A percentile compares a stretch with the other conserved stretches of the same genome.
phyloP scores from a whole-genome alignment of 2,113 vertebrate genomes.

The Esox niger region DNA sequence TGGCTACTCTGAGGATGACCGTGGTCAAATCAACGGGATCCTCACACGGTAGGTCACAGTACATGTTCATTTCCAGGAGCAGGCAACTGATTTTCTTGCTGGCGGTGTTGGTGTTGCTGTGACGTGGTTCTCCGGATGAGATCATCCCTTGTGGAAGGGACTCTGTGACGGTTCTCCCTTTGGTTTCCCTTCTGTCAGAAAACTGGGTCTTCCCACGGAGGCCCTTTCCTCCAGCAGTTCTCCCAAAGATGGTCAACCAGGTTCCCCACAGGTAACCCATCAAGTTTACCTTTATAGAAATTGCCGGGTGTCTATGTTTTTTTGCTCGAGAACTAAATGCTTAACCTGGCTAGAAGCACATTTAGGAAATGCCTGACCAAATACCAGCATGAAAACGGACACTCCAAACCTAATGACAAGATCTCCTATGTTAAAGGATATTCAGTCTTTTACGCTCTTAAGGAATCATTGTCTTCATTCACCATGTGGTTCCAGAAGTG shows the following conservation, averaged over 20 bases:
- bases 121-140: too few species aligned
- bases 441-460: too few species aligned
- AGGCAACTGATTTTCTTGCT: too few species aligned
- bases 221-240: constrained; percentile 61
- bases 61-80: too few species aligned
- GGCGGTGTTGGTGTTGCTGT: too few species aligned
- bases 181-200: constrained; percentile 44
- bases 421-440: not conserved
- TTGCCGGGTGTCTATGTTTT: too few species aligned
- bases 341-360: too few species aligned
- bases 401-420: not conserved
- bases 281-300: too few species aligned
- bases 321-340: too few species aligned
- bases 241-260: constrained; percentile 64
- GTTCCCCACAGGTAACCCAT: constrained; percentile 64
- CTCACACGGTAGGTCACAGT: constrained; percentile 75
- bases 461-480: not conserved
- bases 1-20: constrained; percentile 85
- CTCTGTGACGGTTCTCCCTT: not conserved
- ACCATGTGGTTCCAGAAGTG: constrained; percentile 71
- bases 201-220: constrained; percentile 69
- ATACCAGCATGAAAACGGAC: not conserved
- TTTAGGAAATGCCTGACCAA: too few species aligned
- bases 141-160: not conserved
- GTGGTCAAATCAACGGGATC: constrained; percentile 76